Base-by-base conservation (phyloP, 2,888 invertebrate species). In the Neria commutata region DNA sequence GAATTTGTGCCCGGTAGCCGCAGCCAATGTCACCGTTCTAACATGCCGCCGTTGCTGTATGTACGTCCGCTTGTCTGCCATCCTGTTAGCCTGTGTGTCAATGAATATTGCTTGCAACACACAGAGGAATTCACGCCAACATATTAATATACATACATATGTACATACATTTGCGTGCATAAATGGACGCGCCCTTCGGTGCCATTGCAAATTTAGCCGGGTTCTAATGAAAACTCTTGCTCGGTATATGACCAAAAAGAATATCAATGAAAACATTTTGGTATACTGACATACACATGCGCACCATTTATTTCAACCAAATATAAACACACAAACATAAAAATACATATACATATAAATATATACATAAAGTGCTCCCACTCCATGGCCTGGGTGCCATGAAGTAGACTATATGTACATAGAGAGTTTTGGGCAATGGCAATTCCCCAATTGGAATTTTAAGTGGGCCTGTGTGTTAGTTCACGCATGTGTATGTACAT, bases 211-310 rank as follows among this genome's bases (percentile, higher is more conserved):
- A 42, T 42, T 42, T 42, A 17, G 42, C 42, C 42, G 42, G 42
- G 42, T 42, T n/a, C n/a, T n/a, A n/a, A n/a, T 42, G 42, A 19
- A 42, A 19, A 19, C 5, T 6, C 17, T 17, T 42, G 21, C 42
- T 42, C 42, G 19, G 6, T 21, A 21, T 6, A 21, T 59, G 60
- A 45, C 58, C 64, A 62, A 68, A 72, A 69, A 71, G 73, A 71
- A 72, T 72, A 73, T 71, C 73, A 71, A 72, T 71, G 71, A 68
- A 61, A 64, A 56, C 46, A 69, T 67, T 55, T 58, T 54, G 63
- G 58, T 68, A 58, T 63, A 52, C 45, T n/a, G n/a, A n/a, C n/a
- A n/a, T n/a, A n/a, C n/a, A n/a, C n/a, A n/a, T n/a, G n/a, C n/a
- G n/a, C n/a, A n/a, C n/a, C n/a, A n/a, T n/a, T n/a, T n/a, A n/a